Percentiles rank a stretch among this genome's conserved stretches.
phyloP scores from a whole-genome alignment of 2,113 vertebrate species.

The Corythoichthys intestinalis region DNA sequence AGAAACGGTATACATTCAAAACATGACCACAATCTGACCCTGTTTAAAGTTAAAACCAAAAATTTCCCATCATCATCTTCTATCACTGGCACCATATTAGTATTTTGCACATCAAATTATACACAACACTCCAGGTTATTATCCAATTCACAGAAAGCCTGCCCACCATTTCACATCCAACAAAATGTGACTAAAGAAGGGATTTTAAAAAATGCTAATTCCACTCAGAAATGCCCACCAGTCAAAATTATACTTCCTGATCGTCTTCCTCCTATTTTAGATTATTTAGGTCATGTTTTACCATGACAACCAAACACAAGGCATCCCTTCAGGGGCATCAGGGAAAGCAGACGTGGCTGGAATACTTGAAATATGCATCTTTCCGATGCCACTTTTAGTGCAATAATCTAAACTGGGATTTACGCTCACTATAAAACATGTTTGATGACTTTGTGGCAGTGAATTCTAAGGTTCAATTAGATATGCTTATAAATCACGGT shows the following conservation, averaged over 20 bases:
- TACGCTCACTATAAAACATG: background rate
- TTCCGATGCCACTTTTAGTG: constrained; percentile 7
- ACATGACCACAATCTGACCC: background rate
- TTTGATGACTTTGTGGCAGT: background rate
- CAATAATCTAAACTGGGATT: constrained; percentile 8
- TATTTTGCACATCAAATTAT: background rate
- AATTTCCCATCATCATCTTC: background rate
- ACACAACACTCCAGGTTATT: background rate
- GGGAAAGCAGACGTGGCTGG: constrained; percentile 4
- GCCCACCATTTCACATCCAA: background rate
- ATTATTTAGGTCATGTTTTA: constrained; percentile 51
- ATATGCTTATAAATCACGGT: no score
- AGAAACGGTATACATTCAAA: background rate
- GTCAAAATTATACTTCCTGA: constrained; percentile 3
- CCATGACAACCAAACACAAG: constrained; percentile 43
- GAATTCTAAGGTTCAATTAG: background rate
- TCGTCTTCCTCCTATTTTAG: constrained; percentile 20
- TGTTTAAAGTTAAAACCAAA: background rate
- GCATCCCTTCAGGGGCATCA: background rate
- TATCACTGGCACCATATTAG: background rate
- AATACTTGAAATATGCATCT: background rate
- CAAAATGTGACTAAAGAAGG: background rate
- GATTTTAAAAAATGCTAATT: background rate
- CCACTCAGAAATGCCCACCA: background rate
- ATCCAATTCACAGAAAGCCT: background rate